phyloP scores from a whole-genome alignment of 2,888 invertebrate genomes.

The Archaeoteleia sp. region DNA sequence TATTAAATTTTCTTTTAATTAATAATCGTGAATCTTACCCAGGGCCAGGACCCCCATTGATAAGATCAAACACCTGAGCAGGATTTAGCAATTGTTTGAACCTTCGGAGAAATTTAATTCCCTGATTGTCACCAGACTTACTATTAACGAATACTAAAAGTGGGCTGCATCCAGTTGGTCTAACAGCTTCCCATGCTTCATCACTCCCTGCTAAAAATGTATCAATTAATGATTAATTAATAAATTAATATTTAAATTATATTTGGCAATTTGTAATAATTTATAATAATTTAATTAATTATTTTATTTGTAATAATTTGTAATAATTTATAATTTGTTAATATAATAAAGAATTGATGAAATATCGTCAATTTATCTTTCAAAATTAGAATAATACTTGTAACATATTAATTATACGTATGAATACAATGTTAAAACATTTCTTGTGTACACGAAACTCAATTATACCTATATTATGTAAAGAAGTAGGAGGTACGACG shows the following conservation, averaged over 20 bases:
- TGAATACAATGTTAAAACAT: too few relatives aligned
- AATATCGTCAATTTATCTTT: too few relatives aligned
- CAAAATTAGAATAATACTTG: too few relatives aligned
- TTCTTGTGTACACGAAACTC: too few relatives aligned
- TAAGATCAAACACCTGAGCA: slow-evolving; percentile 97
- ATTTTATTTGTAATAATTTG: too few relatives aligned
- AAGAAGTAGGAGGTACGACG: slow-evolving; percentile 94
- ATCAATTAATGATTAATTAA: slow-evolving; percentile 25
- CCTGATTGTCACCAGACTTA: slow-evolving; percentile 98
- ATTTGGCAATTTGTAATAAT: background rate
- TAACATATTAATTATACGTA: too few relatives aligned
- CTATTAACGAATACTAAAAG: slow-evolving; percentile 98
- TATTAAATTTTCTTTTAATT: too few relatives aligned
- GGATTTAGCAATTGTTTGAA: slow-evolving; percentile 97
- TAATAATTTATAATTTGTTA: too few relatives aligned
- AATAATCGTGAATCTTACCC: too few relatives aligned
- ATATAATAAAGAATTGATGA: too few relatives aligned
- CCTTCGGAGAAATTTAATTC: slow-evolving; percentile 94
- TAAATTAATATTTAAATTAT: slow-evolving; percentile 13
- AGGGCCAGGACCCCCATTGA: slow-evolving; percentile 88
- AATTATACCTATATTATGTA: slow-evolving; percentile 88
- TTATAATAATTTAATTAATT: too few relatives aligned
- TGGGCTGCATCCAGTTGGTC: slow-evolving; percentile 81
- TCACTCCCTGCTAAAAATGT: too few relatives aligned
- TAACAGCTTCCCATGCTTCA: slow-evolving; percentile 92